These are phyloP conservation scores for Limnothrissa miodon DNA, from an alignment of 2,113 vertebrate species.

Conservation along the genomic window DNA sequence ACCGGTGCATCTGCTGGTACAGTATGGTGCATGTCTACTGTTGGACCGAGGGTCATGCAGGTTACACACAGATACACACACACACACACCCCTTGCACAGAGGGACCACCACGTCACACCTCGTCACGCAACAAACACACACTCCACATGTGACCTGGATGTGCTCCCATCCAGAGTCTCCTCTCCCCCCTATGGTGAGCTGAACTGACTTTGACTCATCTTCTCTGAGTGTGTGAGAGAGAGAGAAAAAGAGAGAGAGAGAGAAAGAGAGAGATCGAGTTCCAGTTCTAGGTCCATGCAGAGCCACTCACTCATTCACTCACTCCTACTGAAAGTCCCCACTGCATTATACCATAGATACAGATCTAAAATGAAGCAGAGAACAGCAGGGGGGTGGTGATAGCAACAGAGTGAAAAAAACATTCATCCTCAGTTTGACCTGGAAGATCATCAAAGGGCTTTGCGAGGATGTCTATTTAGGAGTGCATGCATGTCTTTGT, in stretches of 20 bases:
- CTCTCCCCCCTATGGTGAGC: background rate
- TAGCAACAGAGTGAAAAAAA: background rate
- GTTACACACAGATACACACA: background rate
- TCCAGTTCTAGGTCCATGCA: background rate
- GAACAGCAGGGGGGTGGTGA: background rate
- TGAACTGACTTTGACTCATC: background rate
- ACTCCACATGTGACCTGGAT: background rate
- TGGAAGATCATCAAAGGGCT: background rate
- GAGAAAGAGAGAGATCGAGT: background rate
- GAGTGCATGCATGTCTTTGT: background rate
- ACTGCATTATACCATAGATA: background rate
- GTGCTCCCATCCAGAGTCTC: background rate
- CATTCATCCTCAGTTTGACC: background rate
- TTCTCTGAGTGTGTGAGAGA: background rate
- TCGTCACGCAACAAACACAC: background rate
- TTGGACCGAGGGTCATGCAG: background rate
- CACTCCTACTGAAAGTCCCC: background rate
- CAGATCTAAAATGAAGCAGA: background rate
- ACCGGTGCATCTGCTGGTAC: background rate
- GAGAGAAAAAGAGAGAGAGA: too few species aligned
- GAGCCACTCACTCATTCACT: background rate
- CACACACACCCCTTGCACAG: background rate
- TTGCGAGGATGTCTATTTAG: background rate
- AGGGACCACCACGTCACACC: background rate
- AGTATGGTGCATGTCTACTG: background rate